These are phyloP conservation scores for Meteorus cinctellus DNA, from an alignment of 2,888 invertebrate species.

Conservation along the genomic window DNA sequence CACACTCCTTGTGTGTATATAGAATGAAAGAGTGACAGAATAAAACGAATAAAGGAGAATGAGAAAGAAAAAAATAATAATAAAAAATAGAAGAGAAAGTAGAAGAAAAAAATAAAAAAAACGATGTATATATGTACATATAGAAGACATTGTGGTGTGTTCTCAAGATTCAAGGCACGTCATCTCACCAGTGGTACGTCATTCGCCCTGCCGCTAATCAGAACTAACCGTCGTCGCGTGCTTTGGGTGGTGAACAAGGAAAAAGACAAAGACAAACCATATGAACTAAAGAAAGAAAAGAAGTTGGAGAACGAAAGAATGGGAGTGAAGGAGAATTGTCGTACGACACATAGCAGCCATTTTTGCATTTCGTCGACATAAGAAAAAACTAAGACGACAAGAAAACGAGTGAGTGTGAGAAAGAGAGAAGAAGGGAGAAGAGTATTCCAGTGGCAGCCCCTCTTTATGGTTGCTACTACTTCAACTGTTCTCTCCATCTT, in stretches of 20 bases:
- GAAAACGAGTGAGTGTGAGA: neutral
- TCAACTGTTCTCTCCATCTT: conserved; percentile 34
- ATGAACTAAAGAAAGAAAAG: neutral
- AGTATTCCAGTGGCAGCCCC: conserved; percentile 37
- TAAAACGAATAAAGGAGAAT: neutral
- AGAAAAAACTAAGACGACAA: neutral
- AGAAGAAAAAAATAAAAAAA: neutral
- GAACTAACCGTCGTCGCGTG: conserved; percentile 73
- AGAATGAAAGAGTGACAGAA: conserved; percentile 18
- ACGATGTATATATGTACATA: neutral
- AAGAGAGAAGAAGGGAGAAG: neutral
- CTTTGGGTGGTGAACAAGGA: conserved; percentile 61
- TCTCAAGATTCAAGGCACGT: conserved; percentile 69
- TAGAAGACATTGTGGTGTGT: conserved; percentile 18
- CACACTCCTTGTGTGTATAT: conserved; percentile 36
- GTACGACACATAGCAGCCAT: conserved; percentile 57
- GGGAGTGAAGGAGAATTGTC: conserved; percentile 35
- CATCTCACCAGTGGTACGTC: conserved; percentile 71
- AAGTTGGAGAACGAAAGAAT: conserved; percentile 33
- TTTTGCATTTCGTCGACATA: conserved; percentile 60
- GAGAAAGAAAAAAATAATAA: conserved; percentile 13
- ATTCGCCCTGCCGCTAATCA: conserved; percentile 72
- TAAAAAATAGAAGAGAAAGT: neutral
- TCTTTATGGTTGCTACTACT: conserved; percentile 54
- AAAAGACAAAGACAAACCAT: conserved; percentile 33